A percentile compares a stretch with the other conserved stretches of the same genome.
These are phyloP conservation scores for Phataginus tetradactyla DNA, from an alignment of 2,797 vertebrate genomes.

Conservation along the genomic window DNA sequence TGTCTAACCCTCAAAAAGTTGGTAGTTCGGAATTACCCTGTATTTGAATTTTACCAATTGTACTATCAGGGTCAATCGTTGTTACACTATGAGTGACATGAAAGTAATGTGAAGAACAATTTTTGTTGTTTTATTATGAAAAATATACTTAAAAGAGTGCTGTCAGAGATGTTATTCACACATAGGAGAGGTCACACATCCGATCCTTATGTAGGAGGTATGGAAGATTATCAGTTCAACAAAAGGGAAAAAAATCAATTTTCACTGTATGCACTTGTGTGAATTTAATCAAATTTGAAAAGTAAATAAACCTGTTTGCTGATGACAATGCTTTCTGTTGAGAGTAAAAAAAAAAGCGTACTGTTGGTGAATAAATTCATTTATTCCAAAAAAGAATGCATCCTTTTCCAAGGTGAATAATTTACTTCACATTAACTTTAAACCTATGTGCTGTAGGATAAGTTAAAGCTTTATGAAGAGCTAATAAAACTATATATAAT, in stretches of 20 bases:
- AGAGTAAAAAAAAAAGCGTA: background rate
- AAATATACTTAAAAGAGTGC: background rate
- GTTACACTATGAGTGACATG: background rate
- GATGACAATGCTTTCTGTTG: conserved; percentile 14
- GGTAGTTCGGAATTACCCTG: background rate
- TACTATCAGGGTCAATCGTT: background rate
- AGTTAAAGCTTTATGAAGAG: conserved; percentile 25
- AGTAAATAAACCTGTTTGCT: background rate
- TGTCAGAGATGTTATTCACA: background rate
- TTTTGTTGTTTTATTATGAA: background rate
- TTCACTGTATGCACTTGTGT: background rate
- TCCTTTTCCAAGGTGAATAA: background rate
- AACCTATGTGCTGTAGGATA: background rate
- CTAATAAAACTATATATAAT: conserved; percentile 26
- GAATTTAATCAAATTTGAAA: conserved; percentile 48
- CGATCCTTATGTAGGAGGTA: background rate
- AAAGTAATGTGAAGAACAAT: background rate
- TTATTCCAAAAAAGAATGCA: background rate
- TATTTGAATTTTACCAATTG: background rate
- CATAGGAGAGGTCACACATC: background rate
- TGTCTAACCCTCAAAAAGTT: background rate
- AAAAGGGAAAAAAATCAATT: conserved; percentile 51
- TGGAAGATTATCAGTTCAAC: conserved; percentile 10
- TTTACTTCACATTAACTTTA: conserved; percentile 6
- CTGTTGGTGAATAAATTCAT: conserved; percentile 8